Evolutionary conservation across 2,888 invertebrate genomes (phyloP), one percentile per base, ranked within the genome.

Genomic region (Hypercompe scribonia): DNA sequence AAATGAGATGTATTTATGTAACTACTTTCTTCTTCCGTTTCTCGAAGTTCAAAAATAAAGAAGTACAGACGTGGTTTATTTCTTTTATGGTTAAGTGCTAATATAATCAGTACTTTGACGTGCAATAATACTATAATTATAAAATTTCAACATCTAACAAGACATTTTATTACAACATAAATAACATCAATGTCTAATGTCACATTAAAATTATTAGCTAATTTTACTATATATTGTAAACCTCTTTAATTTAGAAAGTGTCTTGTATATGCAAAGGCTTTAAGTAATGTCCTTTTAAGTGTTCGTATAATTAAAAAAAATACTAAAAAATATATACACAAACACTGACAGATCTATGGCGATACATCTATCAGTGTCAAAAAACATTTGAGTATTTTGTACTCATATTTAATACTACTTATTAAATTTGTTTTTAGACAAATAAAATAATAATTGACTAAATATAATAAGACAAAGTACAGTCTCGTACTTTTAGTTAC

Each of bases 161-260:
- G 50, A 28, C 50, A 33, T 33, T 50, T 67, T n/a, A 61, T 10
- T 58, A 15, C 10, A n/a, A n/a, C 21, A 67, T 33, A 46, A 68
- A n/a, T n/a, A n/a, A 21, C 54, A 58, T 58, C 68, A 68, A 68
- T 33, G 28, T 39, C 34, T 46, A 54, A 50, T 54, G 50, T 21
- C 46, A 50, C 54, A 68, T 68, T 68, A 50, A 68, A 68, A 33
- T 54, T 24, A 68, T 7, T 10, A 50, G 24, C 13, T 68, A 54
- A 54, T 34, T 54, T 34, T 36, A 36, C 58, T 13, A 68, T 21
- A 28, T 58, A 18, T 46, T n/a, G 31, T n/a, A 34, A 36, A 68
- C 68, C 31, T 58, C 58, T 58, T 28, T 58, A n/a, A 39, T 8
- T 58, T 58, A 58, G 13, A 36, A 39, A 68, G 36, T 39, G 13